Evolutionary conservation across 1,140 invertebrate species (phyloP).

Genomic region (Bathynomus jamesi): DNA sequence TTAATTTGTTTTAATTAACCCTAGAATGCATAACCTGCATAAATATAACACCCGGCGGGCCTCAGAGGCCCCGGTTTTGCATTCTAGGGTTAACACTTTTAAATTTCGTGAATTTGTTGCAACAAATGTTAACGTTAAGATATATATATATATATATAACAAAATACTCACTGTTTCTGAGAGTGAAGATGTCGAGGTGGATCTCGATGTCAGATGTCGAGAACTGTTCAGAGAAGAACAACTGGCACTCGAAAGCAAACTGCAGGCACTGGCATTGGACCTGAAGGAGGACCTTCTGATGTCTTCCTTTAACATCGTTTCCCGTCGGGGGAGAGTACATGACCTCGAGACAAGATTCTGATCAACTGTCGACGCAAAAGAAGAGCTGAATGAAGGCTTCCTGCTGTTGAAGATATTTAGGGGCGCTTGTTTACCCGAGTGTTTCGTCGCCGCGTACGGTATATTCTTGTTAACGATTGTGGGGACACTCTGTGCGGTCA

Average conservation of each 20-base stretch:
- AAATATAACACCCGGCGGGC: no score
- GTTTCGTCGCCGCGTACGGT: not conserved
- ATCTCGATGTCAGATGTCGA: not conserved
- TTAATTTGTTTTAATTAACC: no score
- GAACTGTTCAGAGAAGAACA: not conserved
- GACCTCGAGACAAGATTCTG: not conserved
- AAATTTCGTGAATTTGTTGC: no score
- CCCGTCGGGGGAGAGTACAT: not conserved
- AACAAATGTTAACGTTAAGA: no score
- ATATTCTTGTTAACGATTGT: no score
- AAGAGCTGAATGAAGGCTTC: not conserved
- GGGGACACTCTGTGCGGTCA: no score
- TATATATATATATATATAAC: conserved; percentile 1
- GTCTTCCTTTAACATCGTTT: not conserved
- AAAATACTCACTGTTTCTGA: not conserved
- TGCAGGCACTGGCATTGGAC: not conserved
- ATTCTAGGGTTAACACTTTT: no score
- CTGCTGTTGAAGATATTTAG: not conserved
- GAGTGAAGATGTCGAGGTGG: not conserved
- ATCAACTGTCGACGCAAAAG: not conserved
- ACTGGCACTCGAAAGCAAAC: not conserved
- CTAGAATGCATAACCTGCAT: no score
- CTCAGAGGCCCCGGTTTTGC: no score
- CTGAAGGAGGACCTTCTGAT: not conserved
- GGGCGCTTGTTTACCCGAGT: not conserved